Percentiles rank a stretch among this genome's conserved stretches.
Conservation (phyloP, 2,113 vertebrate genomes). For the Himantopus leucocephalus region DNA sequence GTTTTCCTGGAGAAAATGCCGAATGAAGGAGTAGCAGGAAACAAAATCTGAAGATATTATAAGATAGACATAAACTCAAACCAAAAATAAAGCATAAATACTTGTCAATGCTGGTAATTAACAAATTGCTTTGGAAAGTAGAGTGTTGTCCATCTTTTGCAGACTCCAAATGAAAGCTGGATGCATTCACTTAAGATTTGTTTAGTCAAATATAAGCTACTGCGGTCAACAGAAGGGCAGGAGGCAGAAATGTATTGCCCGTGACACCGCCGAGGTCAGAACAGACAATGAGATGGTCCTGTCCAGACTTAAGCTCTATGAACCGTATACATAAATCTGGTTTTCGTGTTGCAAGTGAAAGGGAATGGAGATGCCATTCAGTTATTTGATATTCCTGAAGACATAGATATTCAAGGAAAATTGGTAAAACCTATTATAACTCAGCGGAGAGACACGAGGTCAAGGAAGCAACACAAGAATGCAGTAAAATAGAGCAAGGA, state of each 20-base stretch:
- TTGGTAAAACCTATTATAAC: not conserved
- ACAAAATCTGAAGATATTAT: not conserved
- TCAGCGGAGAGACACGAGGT: not conserved
- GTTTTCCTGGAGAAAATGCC: not conserved
- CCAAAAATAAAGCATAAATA: not conserved
- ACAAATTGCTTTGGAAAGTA: not conserved
- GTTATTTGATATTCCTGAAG: not conserved
- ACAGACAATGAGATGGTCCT: not conserved
- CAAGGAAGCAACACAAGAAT: not conserved
- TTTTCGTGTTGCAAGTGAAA: not conserved
- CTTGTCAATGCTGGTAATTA: not conserved
- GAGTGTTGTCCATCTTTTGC: not conserved
- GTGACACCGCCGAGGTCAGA: not conserved
- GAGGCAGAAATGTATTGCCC: not conserved
- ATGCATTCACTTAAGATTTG: not conserved
- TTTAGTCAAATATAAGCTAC: not conserved
- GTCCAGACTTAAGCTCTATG: not conserved
- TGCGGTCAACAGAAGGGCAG: not conserved
- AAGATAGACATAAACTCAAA: not conserved
- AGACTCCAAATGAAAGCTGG: not conserved
- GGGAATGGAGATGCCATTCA: not conserved
- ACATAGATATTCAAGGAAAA: not conserved
- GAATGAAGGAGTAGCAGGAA: not conserved
- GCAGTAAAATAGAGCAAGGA: conserved; percentile 1
- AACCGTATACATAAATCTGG: not conserved